Base-by-base conservation (phyloP, 2,113 vertebrate genomes). In the Apeltes quadracus region DNA sequence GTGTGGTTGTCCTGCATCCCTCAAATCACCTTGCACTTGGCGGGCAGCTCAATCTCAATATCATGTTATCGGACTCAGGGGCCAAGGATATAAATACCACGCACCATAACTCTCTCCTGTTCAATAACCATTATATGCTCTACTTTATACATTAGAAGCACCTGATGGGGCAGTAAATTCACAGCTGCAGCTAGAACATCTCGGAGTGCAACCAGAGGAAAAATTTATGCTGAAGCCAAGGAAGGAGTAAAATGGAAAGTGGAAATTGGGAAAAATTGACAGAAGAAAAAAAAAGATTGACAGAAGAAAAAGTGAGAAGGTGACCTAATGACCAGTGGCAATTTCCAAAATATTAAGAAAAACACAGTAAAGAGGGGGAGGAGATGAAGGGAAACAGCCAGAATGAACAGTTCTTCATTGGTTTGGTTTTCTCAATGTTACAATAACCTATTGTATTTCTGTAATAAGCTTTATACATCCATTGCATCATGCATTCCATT, bases 81-180 rank as follows among this genome's bases (percentile, higher is more conserved):
- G 87, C 88, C 88, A 84, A 80, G 90, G 88, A 86, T 89, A 93
- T 92, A 92, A 93, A 93, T 92, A 92, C 87, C 79, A 84, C 38
- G 66, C 85, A 83, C 88, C 82, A 89, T 90, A 88, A 92, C 83
- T 91, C 88, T 89, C 84, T 79, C 71, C 88, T 89, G 90, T 90
- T 92, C 91, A 92, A 93, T 93, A 92, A 90, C 91, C 91, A 93
- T 93, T 93, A 92, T 88, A 91, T 89, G 82, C 84, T 89, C 88
- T 90, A 87, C 90, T 91, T 92, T 91, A 91, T 90, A 92, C 90
- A 92, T 91, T 91, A 92, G 86, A 90, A 90, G 89, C 85, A 89
- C 84, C 89, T 91, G 90, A 93, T 93, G 90, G 90, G 90, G 87
- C 87, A 88, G 87, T 91, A 92, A 92, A 93, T 93, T 90, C 90